Evolutionary conservation across 2,797 vertebrate species (phyloP), one percentile per base, ranked within the genome.

Genomic region (Chelon auratus): DNA sequence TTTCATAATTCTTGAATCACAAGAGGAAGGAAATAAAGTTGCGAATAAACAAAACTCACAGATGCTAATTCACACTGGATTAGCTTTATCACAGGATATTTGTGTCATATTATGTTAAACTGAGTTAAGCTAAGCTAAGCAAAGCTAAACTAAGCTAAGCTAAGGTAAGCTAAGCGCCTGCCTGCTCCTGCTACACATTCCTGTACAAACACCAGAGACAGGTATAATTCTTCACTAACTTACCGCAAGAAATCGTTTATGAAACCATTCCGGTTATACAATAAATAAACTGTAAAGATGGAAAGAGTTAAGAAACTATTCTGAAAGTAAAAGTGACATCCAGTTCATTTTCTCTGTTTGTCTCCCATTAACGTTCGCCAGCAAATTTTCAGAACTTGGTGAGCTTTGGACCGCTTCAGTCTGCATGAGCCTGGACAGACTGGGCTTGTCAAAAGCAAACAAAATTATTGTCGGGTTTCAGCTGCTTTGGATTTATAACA

Each of bases 361-460:
- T 17, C 55, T 52, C 0, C 1, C 48, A 17, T 72, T 24, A 68
- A 15, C 11, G 17, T 72, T 71, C 75, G 66, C 77, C 81, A 82
- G 77, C 51, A 59, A 30, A 1, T 60, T 80, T 73, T 59, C 61
- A 77, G 66, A 72, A 78, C 63, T 72, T 8, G 9, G 18, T 72
- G 68, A 77, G 70, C 33, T 64, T 90, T 85, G 85, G 85, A 77
- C n/a, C 2, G 47, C 68, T 43, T 68, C 69, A 1, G 62, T 60
- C n/a, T 4, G 47, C 67, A 14, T 56, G 78, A 87, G 83, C 80
- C 68, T 14, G 14, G 71, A 74, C 78, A 82, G 75, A 40, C 81
- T 75, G 84, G 15, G 68, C 51, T 86, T 7, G 37, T 81, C 70
- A 65, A 66, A 83, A 75, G 65, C 77, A 84, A 82, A 87, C 56